phyloP scores from a whole-genome alignment of 2,888 invertebrate species.

The Agonopterix alstromeriana region DNA sequence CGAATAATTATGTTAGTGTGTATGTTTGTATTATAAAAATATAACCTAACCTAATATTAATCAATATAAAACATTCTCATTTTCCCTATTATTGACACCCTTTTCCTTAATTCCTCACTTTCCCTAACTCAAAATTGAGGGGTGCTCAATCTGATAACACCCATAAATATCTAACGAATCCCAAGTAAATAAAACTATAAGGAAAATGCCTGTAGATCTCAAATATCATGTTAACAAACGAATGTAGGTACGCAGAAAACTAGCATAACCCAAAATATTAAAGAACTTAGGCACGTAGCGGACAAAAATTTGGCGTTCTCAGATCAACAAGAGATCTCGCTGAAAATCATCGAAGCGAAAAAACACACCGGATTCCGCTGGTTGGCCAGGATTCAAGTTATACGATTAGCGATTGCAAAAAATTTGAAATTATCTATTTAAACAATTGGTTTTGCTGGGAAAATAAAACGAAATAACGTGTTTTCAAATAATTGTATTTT shows the following conservation, averaged over 20 bases:
- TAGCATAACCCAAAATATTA: slow-evolving; percentile 43
- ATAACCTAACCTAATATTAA: too few relatives aligned
- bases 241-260: slow-evolving; percentile 32
- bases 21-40: too few relatives aligned
- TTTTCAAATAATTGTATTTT: too few relatives aligned
- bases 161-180: slow-evolving; percentile 19
- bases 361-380: slow-evolving; percentile 51
- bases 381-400: slow-evolving; percentile 12
- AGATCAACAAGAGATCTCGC: slow-evolving; percentile 70
- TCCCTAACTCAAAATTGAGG: too few relatives aligned
- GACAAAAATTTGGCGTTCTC: slow-evolving; percentile 62
- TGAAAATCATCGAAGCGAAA: slow-evolving; percentile 62
- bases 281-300: slow-evolving; percentile 54
- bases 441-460: too few relatives aligned
- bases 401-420: neutral
- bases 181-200: slow-evolving; percentile 24
- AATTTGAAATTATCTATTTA: too few relatives aligned
- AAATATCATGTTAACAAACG: slow-evolving; percentile 31
- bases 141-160: too few relatives aligned
- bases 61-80: too few relatives aligned
- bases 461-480: too few relatives aligned
- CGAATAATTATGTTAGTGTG: too few relatives aligned
- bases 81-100: too few relatives aligned
- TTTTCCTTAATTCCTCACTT: too few relatives aligned
- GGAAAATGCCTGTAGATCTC: neutral